A percentile compares a stretch with the other conserved stretches of the same genome.
These are phyloP conservation scores for Choloepus didactylus DNA, from an alignment of 2,797 vertebrate species.

Conservation along the genomic window DNA sequence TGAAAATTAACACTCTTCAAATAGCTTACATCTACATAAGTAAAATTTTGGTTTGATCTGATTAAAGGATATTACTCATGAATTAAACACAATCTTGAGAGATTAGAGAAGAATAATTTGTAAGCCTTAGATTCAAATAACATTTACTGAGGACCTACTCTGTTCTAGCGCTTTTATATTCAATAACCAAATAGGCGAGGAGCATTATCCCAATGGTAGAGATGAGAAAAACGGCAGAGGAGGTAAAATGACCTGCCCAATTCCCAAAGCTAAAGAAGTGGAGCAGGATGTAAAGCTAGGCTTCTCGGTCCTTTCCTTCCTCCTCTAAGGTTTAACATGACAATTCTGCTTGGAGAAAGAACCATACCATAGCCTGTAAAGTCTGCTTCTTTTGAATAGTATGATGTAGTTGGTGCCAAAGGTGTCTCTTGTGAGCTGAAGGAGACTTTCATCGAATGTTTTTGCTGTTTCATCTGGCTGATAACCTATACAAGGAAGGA, in stretches of 20 bases:
- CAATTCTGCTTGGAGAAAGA: neutral
- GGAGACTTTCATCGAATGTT: constrained; percentile 83
- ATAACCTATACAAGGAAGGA: constrained; percentile 83
- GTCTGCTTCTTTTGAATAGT: constrained; percentile 88
- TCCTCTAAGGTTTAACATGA: neutral
- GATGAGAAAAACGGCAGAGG: neutral
- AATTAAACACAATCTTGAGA: constrained; percentile 6
- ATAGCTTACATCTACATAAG: neutral
- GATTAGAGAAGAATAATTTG: neutral
- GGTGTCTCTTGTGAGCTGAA: constrained; percentile 84
- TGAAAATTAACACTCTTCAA: constrained; percentile 55
- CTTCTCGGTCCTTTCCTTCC: neutral
- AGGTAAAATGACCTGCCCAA: neutral
- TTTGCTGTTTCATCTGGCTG: constrained; percentile 88
- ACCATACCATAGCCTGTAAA: constrained; percentile 87
- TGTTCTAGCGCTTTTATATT: neutral
- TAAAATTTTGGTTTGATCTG: neutral
- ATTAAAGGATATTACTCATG: constrained; percentile 5
- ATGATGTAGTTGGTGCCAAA: constrained; percentile 82
- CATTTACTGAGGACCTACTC: neutral
- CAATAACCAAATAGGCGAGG: neutral
- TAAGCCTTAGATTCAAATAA: neutral
- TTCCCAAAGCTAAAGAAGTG: neutral
- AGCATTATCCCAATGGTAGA: neutral
- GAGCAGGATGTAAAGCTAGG: neutral